Conservation (phyloP, 37 sponge, comb jelly and placozoan species). For the Haliclona indistincta region DNA sequence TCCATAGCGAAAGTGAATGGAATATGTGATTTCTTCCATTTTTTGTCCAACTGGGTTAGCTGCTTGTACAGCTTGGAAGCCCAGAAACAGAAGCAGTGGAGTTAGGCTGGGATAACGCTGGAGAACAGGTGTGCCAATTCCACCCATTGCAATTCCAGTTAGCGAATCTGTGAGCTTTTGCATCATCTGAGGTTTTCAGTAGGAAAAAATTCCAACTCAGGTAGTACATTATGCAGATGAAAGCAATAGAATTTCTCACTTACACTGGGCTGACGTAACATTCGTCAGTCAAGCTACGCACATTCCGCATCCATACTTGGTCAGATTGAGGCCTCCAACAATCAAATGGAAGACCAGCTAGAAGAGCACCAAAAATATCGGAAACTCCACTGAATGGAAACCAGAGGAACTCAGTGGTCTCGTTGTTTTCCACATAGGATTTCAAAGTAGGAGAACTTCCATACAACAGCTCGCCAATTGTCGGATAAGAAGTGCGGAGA, state of each 20-base stretch:
- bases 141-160: too few species aligned
- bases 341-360: conserved; percentile 1
- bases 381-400: conserved; percentile 1
- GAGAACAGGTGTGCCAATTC: not conserved
- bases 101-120: not conserved
- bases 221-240: not conserved
- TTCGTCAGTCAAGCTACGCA: too few species aligned
- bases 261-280: too few species aligned
- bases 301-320: conserved; percentile 8
- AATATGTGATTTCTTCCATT: not conserved
- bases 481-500: conserved; percentile 12
- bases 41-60: not conserved
- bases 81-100: not conserved
- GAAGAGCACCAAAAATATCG: not conserved
- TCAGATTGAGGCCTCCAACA: conserved; percentile 10
- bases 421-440: not conserved
- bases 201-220: not conserved
- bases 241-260: too few species aligned
- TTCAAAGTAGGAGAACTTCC: not conserved
- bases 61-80: not conserved
- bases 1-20: conserved; percentile 20
- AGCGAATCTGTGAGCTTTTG: too few species aligned
- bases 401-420: not conserved
- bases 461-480: conserved; percentile 1
- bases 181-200: too few species aligned